Evolutionary conservation across 2,888 invertebrate genomes (phyloP), one percentile per base, ranked within the genome.

Genomic region (Parapristionchus giblindavisi): DNA sequence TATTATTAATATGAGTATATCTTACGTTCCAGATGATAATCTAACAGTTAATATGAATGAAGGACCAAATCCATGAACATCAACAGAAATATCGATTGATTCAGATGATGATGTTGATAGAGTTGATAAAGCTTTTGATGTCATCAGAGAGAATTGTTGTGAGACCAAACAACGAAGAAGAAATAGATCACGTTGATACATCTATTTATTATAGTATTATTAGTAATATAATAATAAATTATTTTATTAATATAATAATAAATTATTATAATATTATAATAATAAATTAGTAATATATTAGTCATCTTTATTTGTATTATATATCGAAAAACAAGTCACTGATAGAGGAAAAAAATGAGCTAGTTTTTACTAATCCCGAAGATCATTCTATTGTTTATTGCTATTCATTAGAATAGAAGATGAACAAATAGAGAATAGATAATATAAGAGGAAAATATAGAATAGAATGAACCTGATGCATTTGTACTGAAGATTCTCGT

Each of bases 381-480:
- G n/a, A n/a, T n/a, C n/a, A n/a, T n/a, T n/a, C n/a, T n/a, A n/a
- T n/a, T n/a, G n/a, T n/a, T n/a, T n/a, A n/a, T n/a, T n/a, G n/a
- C n/a, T n/a, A n/a, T n/a, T n/a, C n/a, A n/a, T n/a, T n/a, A n/a
- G n/a, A n/a, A n/a, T n/a, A n/a, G n/a, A n/a, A n/a, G n/a, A n/a
- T n/a, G n/a, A n/a, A n/a, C n/a, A n/a, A n/a, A n/a, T n/a, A n/a
- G n/a, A n/a, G n/a, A n/a, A n/a, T n/a, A n/a, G n/a, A n/a, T n/a
- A n/a, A n/a, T n/a, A n/a, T n/a, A n/a, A n/a, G n/a, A n/a, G n/a
- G n/a, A n/a, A n/a, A n/a, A n/a, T n/a, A n/a, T n/a, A n/a, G n/a
- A n/a, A n/a, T n/a, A n/a, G n/a, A n/a, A n/a, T n/a, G 6, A n/a
- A 60, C 73, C 61, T 73, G 43, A 51, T 73, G 73, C 73, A 73